A percentile compares a stretch with the other conserved stretches of the same genome.
These are phyloP conservation scores for Neopelma chrysocephalum DNA, from an alignment of 2,797 vertebrate genomes.

Conservation along the genomic window DNA sequence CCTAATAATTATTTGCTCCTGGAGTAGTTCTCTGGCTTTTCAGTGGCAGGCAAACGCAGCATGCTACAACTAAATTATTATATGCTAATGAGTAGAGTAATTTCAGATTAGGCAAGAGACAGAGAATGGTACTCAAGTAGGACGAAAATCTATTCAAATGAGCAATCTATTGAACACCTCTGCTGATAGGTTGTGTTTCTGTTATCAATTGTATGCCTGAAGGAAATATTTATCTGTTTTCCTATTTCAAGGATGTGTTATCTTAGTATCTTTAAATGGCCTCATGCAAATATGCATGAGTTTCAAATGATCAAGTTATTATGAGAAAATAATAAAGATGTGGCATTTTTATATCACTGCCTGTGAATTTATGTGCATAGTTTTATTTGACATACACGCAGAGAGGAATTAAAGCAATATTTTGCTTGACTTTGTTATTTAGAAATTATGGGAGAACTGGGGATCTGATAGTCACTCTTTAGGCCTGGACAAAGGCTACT, in stretches of 20 bases:
- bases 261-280: neutral
- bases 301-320: neutral
- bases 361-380: neutral
- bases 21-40: neutral
- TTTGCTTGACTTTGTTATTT: neutral
- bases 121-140: neutral
- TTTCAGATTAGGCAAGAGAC: constrained; percentile 9
- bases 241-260: neutral
- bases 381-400: constrained; percentile 1
- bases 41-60: neutral
- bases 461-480: neutral
- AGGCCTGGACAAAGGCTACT: neutral
- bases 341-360: neutral
- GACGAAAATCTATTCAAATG: constrained; percentile 12
- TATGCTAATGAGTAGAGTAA: neutral
- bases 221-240: constrained; percentile 32
- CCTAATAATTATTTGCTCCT: constrained; percentile 17
- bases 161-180: neutral
- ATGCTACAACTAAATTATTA: constrained; percentile 4
- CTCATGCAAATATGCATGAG: neutral
- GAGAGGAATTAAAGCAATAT: neutral
- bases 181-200: neutral
- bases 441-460: neutral
- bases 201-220: neutral
- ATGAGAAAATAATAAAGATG: constrained; percentile 8